Evolutionary conservation across 2,888 invertebrate species (phyloP), one percentile per base, ranked within the genome.

Genomic region (Entomobrya multifasciata): DNA sequence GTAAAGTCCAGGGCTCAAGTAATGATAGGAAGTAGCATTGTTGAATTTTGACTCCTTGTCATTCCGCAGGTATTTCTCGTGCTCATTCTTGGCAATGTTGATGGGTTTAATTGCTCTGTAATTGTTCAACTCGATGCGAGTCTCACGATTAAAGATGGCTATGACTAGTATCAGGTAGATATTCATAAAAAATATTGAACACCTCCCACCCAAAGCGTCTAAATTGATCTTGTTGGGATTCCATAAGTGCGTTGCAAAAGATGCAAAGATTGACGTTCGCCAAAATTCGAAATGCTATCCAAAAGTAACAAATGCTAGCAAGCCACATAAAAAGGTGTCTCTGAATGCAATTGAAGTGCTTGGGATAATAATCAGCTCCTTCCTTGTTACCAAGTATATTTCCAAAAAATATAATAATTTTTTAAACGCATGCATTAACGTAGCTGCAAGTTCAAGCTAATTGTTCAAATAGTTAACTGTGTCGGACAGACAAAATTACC

Each of bases 101-200:
- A 83, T 60, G 1, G 82, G 82, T 15, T 74, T 72, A 3, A 74
- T 76, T n/a, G 82, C 74, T 17, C 82, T 22, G 44, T 44, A 55
- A n/a, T 57, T 83, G 49, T 83, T 74, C 4, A 83, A 47, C 36
- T 83, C 82, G 8, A 52, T 49, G 0, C 77, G 76, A 4, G 62
- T 22, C 6, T 82, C 82, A 15, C 65, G 44, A 8, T 52, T 13
- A 27, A 60, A 87, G 17, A 30, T 17, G 22, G 49, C 49, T 0
- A 87, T 60, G 13, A 82, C 82, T 22, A 70, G 11, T 20, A 67
- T 49, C 27, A 70, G 65, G 67, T 87, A 87, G 0, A 72, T 3
- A 20, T 67, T 67, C 15, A 83, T 13, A n/a, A 22, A 83, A 17
- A 15, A 87, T 20, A 22, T 17, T 52, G 15, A 78, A 36, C 8